phyloP scores from a whole-genome alignment of 2,888 invertebrate genomes.

The Trichopria drosophilae region DNA sequence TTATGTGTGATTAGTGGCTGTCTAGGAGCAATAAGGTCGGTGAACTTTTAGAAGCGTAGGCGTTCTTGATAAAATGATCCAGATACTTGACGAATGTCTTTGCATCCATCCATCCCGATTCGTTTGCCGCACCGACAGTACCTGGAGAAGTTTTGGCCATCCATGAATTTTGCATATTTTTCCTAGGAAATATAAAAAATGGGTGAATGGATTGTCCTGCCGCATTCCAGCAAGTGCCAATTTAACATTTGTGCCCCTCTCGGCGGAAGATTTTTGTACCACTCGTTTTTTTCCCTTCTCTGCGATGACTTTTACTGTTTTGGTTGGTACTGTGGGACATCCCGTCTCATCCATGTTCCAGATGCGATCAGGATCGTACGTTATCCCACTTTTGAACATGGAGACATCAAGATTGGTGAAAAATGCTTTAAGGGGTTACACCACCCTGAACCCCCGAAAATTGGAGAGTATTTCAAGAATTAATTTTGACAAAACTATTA shows the following conservation, averaged over 20 bases:
- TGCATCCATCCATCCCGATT: conserved; percentile 44
- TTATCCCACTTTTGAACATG: conserved; percentile 11
- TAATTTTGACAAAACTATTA: too few species aligned
- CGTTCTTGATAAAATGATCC: conserved; percentile 27
- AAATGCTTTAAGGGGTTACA: too few species aligned
- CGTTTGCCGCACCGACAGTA: conserved; percentile 33
- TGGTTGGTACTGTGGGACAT: neutral
- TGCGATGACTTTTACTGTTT: too few species aligned
- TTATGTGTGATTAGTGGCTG: too few species aligned
- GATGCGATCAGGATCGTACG: too few species aligned
- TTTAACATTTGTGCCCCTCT: conserved; percentile 8
- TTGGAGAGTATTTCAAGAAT: too few species aligned
- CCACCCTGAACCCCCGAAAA: too few species aligned
- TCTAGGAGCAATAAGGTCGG: conserved; percentile 30
- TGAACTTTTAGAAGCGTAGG: conserved; percentile 14
- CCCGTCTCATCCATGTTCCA: conserved; percentile 8
- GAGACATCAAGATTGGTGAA: conserved; percentile 11
- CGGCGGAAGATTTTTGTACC: conserved; percentile 9
- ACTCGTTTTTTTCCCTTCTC: conserved; percentile 15
- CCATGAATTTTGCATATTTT: conserved; percentile 16
- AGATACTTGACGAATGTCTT: conserved; percentile 37
- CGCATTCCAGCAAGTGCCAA: conserved; percentile 33
- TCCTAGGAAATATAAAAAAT: conserved; percentile 39
- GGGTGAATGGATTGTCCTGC: conserved; percentile 34
- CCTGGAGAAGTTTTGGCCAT: conserved; percentile 10